Evolutionary conservation across 1,140 invertebrate species (phyloP), one percentile per base, ranked within the genome.

Genomic region (Ruditapes philippinarum): DNA sequence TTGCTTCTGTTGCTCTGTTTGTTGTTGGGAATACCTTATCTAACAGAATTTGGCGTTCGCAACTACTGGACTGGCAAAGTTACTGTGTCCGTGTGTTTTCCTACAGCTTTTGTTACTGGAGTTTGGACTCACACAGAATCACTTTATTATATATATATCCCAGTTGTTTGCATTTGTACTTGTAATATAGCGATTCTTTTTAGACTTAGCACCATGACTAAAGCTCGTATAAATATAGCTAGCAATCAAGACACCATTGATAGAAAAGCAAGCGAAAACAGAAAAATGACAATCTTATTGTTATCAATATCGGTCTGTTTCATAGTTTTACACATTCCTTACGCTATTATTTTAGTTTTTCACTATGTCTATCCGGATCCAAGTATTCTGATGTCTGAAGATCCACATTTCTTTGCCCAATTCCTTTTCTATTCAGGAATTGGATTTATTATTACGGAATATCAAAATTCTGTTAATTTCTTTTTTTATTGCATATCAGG

Each of bases 401-500:
- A 78, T 33, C 42, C 33, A 17, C 49, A 78, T 33, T 7, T 14
- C 7, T 78, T 51, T 54, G 74, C 45, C 0, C 3, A 78, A 38
- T 49, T 33, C 36, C 11, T 54, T 19, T 31, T 54, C 11, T 51
- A 51, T 54, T 31, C 31, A 51, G 33, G 0, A 12, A 9, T 54
- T 19, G 74, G 49, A 12, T 54, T 9, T 19, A 1, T 7, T 36
- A 36, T 78, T 3, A 36, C 74, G 3, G 74, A 78, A 31, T 78
- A 22, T 33, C 74, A 78, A 78, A 78, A 78, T 17, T 51, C 40
- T 54, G 54, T 54, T 11, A 78, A 78, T 33, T 78, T 78, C n/a
- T 78, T 78, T 33, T 17, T 78, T 28, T 78, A 78, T 54, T 78
- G 45, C 38, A 7, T 54, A 14, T 31, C 74, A 7, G 74, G 74